Conservation (phyloP, 2,113 vertebrate genomes). For the Ciconia maguari region DNA sequence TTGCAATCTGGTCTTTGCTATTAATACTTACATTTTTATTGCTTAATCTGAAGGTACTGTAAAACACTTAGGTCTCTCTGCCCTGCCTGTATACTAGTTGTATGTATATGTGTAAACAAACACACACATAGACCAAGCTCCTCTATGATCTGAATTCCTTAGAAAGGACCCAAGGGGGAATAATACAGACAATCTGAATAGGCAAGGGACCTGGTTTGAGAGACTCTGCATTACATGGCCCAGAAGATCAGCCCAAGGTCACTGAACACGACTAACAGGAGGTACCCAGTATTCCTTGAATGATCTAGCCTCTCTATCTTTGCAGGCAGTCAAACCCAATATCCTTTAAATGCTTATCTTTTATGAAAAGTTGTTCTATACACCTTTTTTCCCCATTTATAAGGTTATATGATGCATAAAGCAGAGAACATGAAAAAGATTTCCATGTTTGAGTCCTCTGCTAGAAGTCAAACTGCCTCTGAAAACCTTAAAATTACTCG, state of each 20-base stretch:
- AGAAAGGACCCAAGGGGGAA: neutral
- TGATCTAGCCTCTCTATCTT: neutral
- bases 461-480: neutral
- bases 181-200: neutral
- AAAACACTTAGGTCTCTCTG: neutral
- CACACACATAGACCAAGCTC: neutral
- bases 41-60: neutral
- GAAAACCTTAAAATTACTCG: slow-evolving; percentile 4
- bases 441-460: neutral
- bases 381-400: neutral
- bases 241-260: neutral
- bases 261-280: neutral
- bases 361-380: neutral
- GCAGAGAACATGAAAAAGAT: neutral
- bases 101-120: neutral
- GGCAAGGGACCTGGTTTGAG: neutral
- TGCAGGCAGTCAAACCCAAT: neutral
- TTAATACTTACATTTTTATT: neutral
- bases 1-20: neutral
- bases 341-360: neutral
- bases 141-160: neutral
- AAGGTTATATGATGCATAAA: neutral
- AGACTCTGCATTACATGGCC: neutral
- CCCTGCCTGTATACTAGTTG: neutral
- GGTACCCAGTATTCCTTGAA: neutral